phyloP scores from a whole-genome alignment of 2,113 vertebrate genomes.

The Heteronetta atricapilla region DNA sequence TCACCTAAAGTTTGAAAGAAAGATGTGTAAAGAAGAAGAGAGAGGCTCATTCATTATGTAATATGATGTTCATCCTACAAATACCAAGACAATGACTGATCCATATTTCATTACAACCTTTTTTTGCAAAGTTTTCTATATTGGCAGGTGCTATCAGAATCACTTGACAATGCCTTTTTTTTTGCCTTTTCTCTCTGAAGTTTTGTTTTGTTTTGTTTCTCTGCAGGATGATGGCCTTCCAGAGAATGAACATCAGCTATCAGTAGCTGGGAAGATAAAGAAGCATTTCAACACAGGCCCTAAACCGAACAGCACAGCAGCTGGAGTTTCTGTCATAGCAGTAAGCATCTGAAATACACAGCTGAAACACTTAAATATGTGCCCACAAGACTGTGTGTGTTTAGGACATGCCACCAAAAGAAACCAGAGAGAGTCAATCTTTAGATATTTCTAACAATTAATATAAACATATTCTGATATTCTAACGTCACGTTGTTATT shows the following conservation, averaged over 20 bases:
- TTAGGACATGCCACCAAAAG: conserved; percentile 15
- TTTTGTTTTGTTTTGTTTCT: conserved; percentile 6
- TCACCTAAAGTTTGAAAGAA: not conserved
- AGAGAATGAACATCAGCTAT: conserved; percentile 91
- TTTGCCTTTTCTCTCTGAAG: not conserved
- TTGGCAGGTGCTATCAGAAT: not conserved
- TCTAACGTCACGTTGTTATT: conserved; percentile 45
- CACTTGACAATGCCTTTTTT: not conserved
- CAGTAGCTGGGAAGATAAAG: conserved; percentile 95
- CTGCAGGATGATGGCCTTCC: conserved; percentile 88
- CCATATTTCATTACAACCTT: not conserved
- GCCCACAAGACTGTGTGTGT: not conserved
- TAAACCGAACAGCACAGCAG: conserved; percentile 87
- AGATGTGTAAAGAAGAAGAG: not conserved
- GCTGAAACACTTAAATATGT: conserved; percentile 41
- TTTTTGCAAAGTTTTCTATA: not conserved
- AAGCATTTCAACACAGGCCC: conserved; percentile 95
- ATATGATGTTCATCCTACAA: not conserved
- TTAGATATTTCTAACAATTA: conserved; percentile 15
- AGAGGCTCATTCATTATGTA: not conserved
- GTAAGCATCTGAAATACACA: conserved; percentile 87
- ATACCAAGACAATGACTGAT: not conserved
- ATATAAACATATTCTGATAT: not conserved
- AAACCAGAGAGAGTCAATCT: conserved; percentile 44
- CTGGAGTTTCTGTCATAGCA: conserved; percentile 95